phyloP scores from a whole-genome alignment of 2,797 vertebrate species.

The Salarias fasciatus region DNA sequence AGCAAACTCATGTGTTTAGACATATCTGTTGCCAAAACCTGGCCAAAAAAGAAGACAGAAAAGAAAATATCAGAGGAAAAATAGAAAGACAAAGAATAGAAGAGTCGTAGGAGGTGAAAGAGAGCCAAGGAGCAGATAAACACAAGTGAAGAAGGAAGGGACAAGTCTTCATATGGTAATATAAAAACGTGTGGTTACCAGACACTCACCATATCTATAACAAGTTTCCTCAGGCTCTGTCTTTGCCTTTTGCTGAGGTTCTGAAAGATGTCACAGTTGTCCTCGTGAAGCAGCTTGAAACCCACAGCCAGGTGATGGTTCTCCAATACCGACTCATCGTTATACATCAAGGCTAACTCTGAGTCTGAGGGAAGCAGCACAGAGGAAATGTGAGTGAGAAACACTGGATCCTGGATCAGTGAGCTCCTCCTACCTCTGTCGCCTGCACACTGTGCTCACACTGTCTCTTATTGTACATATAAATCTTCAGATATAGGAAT shows the following conservation, averaged over 20 bases:
- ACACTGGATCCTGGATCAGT: too few relatives aligned
- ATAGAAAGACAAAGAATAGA: neutral
- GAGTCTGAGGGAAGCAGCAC: slow-evolving; percentile 84
- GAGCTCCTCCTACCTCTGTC: too few relatives aligned
- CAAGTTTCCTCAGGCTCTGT: slow-evolving; percentile 93
- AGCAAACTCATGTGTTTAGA: slow-evolving; percentile 97
- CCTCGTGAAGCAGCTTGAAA: slow-evolving; percentile 94
- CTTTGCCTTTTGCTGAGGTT: slow-evolving; percentile 92
- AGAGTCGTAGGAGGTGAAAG: neutral
- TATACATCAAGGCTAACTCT: slow-evolving; percentile 96
- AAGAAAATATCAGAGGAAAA: neutral
- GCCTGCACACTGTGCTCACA: neutral
- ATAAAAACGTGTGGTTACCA: too few relatives aligned
- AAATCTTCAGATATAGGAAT: neutral
- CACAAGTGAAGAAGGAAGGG: neutral
- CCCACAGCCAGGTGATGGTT: slow-evolving; percentile 96
- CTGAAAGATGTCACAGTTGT: slow-evolving; percentile 97
- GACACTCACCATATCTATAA: slow-evolving; percentile 91
- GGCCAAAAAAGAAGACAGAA: neutral
- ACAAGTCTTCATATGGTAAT: neutral
- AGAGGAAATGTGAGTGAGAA: slow-evolving; percentile 5
- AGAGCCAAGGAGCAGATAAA: neutral
- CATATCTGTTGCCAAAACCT: slow-evolving; percentile 98
- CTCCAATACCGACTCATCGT: slow-evolving; percentile 95
- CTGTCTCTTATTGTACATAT: neutral